Conservation (phyloP, 1,140 invertebrate species). For the Penaeus vannamei region DNA sequence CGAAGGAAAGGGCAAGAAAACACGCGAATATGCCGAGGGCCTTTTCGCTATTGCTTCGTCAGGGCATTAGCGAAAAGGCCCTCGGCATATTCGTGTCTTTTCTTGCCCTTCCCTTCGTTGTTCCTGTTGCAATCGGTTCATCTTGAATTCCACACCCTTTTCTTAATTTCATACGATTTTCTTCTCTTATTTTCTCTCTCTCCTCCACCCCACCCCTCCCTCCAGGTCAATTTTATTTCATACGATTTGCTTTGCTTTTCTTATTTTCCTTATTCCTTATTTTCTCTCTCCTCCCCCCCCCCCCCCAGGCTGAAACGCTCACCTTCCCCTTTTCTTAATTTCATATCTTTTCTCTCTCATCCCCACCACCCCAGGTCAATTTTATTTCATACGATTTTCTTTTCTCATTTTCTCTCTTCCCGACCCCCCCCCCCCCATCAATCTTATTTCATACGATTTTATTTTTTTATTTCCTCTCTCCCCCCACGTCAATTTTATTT, state of each 20-base stretch:
- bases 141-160: no score
- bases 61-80: no score
- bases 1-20: no score
- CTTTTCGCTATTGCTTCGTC: no score
- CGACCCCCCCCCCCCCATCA: not conserved
- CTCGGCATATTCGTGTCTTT: no score
- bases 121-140: no score
- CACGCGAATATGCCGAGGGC: no score
- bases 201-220: not conserved
- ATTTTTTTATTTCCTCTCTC: not conserved
- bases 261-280: not conserved
- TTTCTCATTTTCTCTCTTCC: not conserved
- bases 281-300: no score
- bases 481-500: no score
- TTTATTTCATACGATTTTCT: not conserved
- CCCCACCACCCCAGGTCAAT: no score
- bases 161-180: not conserved
- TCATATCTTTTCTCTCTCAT: no score
- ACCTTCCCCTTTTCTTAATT: not conserved
- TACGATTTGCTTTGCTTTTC: not conserved
- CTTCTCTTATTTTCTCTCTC: conserved; percentile 11
- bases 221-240: not conserved
- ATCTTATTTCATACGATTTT: not conserved
- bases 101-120: no score
- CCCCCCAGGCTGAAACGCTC: not conserved